These are phyloP conservation scores for Eulimnadia texana DNA, from an alignment of 1,140 invertebrate genomes.

Conservation along the genomic window DNA sequence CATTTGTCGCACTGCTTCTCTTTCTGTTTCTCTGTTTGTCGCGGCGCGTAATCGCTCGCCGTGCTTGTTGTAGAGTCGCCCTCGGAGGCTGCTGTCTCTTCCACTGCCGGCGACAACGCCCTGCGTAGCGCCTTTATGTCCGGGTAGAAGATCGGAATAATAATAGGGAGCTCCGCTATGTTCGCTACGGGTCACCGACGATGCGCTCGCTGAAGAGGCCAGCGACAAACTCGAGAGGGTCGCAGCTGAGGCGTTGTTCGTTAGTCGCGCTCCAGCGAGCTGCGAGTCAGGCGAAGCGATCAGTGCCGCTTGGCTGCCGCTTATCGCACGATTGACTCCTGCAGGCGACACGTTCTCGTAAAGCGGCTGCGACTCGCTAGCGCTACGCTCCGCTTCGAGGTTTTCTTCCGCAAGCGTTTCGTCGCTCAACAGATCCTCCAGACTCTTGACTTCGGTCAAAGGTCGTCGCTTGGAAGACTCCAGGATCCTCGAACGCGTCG, in stretches of 20 bases:
- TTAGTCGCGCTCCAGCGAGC: background rate
- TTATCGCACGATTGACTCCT: background rate
- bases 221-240: background rate
- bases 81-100: conserved; percentile 8
- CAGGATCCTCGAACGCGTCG: background rate
- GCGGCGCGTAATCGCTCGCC: background rate
- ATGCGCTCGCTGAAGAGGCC: background rate
- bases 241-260: background rate
- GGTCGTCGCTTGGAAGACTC: conserved; percentile 4
- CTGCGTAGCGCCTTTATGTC: background rate
- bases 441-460: conserved; percentile 14
- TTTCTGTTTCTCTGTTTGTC: background rate
- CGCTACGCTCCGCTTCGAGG: background rate
- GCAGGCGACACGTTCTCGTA: conserved; percentile 11
- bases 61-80: conserved; percentile 4
- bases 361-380: background rate
- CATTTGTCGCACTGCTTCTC: background rate
- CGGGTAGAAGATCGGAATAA: conserved; percentile 54
- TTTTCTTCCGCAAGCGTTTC: background rate
- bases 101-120: background rate
- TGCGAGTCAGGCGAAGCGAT: background rate
- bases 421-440: conserved; percentile 14
- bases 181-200: conserved; percentile 11
- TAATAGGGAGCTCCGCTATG: conserved; percentile 54
- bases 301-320: background rate